Base-by-base conservation (phyloP, 2,888 invertebrate species). In the Dromius quadrimaculatus region DNA sequence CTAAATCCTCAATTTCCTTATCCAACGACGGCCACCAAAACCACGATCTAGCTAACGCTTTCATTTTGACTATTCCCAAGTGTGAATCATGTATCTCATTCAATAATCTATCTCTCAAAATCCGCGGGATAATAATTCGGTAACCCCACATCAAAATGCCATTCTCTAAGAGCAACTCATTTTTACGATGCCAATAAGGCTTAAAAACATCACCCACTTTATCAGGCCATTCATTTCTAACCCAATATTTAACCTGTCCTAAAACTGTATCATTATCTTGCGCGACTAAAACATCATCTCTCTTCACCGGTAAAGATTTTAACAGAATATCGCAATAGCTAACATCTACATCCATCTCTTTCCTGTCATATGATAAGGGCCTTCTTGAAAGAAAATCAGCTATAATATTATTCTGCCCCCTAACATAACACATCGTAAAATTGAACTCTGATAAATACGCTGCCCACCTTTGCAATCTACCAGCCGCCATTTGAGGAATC, bases 401-500 rank as follows among this genome's bases (percentile, higher is more conserved):
- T 43, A 43, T 9, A 5, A 43, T 17, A 17, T 43, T 43, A 43
- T 47, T 47, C 1, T 1, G 47, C 20, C 22, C 9, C 11, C 22
- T 47, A n/a, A 47, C 47, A 47, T 47, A 47, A n/a, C 22, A 11
- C 22, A 47, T 47, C 22, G 20, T 11, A 47, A 22, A 22, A 20
- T 47, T 47, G 22, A 47, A 47, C 22, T 47, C 47, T 22, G 47
- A 11, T 22, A 47, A 47, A 22, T 43, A 43, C 17, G 43, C 43
- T 23, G 76, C 75, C 77, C 76, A 79, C 45, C 77, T 69, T 62
- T 77, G 76, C 2, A 78, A 45, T 63, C 79, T 57, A 9, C 76
- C 75, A n/a, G 78, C 76, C 20, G 77, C 76, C 76, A 78, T 76
- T 34, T 73, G 72, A 6, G 76, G 77, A 8, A 78, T 72, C 3